Evolutionary conservation across 2,888 invertebrate genomes (phyloP), one percentile per base, ranked within the genome.

Genomic region (Trissolcus japonicus): DNA sequence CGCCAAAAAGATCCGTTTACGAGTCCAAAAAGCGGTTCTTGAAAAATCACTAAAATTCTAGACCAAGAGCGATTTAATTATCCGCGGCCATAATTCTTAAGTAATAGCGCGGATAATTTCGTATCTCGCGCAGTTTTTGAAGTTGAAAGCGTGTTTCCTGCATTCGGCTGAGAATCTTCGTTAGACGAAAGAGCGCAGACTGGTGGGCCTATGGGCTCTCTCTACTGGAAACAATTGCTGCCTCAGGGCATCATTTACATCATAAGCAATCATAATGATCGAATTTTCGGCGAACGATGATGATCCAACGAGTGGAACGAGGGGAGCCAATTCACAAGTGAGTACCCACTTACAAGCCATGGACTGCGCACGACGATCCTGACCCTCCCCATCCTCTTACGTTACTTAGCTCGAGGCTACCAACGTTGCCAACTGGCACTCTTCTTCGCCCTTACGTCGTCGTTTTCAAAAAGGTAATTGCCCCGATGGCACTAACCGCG

Each of bases 221-320:
- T 79, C 80, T 68, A 62, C 60, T 80, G 88, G 87, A 89, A 88
- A 87, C 87, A 88, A 88, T 89, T 85, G 88, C 84, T 87, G 90
- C 91, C 90, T 85, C 88, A 85, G 90, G 91, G 90, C 91, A 90
- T 91, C 90, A 91, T 91, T 91, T 91, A 90, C 91, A 91, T 91
- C 90, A 91, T 91, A 91, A 91, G 90, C 87, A 89, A 89, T 88
- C 88, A 88, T 88, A 88, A 89, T 87, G 88, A 88, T 89, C 86
- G 86, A 88, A 88, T 89, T 88, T 89, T 88, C 86, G 86, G 83
- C 85, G 88, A 87, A 87, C 86, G 86, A 85, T 85, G 86, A 88
- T 87, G 89, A 89, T 88, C 88, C 87, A 85, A 86, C 87, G 87
- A 88, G 88, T 88, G 88, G 87, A 88, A 86, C 86, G 87, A 86